Evolutionary conservation across 2,113 vertebrate species (phyloP), one percentile per base, ranked within the genome.

Genomic region (Prochilodus magdalenae): DNA sequence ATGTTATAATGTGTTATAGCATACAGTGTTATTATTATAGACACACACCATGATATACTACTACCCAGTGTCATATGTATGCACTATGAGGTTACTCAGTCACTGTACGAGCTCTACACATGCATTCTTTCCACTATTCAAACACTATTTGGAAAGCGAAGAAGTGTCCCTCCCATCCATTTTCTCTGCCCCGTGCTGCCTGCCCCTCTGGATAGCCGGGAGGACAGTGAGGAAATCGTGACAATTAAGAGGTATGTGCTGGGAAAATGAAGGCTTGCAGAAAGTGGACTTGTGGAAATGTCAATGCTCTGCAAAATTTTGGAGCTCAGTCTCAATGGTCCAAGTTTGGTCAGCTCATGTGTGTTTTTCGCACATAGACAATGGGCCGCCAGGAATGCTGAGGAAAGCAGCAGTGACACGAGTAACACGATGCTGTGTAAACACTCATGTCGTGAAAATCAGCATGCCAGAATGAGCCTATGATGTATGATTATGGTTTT

Each of bases 261-360:
- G 44, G 67, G 69, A 71, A 71, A n/a, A 47, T n/a, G n/a, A 26
- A 60, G 24, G 24, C n/a, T 71, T n/a, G 40, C 75, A 66, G 75
- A 51, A 22, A 29, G 36, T 4, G 3, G 7, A 20, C 63, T 44
- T 36, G 14, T 33, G 65, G 51, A 70, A 69, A 69, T 24, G 72
- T 47, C 67, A 71, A 2, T 79, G 69, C 62, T 29, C 13, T 62
- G 78, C 24, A 67, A 33, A 13, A 24, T 63, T 47, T 6, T 11
- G 2, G 55, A 13, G n/a, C n/a, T 14, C 55, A 57, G 57, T 1
- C 12, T 24, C 24, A 1, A 26, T 60, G 57, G 24, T 60, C 24
- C 57, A 60, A 14, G 33, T 74, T 57, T 40, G 59, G 62, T 44
- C 49, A 59, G 80, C 30, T 13, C 13, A n/a, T 29, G 62, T 60